Conservation (phyloP, 2,113 vertebrate species). For the Geococcyx californianus region DNA sequence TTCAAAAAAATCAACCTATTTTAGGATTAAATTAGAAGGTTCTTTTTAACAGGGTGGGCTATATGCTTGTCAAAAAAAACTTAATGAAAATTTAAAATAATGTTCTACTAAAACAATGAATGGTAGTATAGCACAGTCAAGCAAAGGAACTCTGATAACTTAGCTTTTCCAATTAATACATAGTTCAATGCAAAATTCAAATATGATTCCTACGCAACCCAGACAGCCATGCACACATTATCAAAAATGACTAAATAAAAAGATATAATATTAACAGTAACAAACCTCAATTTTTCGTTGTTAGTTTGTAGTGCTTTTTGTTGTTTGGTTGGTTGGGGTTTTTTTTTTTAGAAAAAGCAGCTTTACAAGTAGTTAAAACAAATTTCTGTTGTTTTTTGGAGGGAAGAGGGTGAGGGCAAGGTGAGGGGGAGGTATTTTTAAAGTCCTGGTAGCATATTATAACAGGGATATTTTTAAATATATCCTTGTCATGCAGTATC, state of each 20-base stretch:
- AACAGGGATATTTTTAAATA: not conserved
- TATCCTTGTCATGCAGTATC: not conserved
- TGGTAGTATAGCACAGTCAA: not conserved
- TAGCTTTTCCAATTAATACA: not conserved
- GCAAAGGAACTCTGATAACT: not conserved
- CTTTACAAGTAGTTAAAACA: not conserved
- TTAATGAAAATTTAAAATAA: not conserved
- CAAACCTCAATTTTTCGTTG: not conserved
- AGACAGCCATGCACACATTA: not conserved
- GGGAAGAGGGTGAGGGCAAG: rapidly evolving
- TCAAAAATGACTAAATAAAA: not conserved
- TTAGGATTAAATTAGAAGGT: not conserved
- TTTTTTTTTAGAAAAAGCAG: not conserved
- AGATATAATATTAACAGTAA: not conserved
- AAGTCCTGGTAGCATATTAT: not conserved
- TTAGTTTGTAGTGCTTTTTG: not conserved
- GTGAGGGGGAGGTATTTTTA: not conserved
- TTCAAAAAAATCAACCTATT: not conserved
- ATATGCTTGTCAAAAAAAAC: not conserved
- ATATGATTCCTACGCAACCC: not conserved
- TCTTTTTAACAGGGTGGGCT: not conserved
- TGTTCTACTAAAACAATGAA: not conserved
- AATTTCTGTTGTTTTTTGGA: not conserved
- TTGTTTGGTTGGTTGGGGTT: too few relatives aligned
- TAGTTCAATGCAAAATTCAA: not conserved